Conservation (phyloP, 2,113 vertebrate species). For the Elephas maximus region DNA sequence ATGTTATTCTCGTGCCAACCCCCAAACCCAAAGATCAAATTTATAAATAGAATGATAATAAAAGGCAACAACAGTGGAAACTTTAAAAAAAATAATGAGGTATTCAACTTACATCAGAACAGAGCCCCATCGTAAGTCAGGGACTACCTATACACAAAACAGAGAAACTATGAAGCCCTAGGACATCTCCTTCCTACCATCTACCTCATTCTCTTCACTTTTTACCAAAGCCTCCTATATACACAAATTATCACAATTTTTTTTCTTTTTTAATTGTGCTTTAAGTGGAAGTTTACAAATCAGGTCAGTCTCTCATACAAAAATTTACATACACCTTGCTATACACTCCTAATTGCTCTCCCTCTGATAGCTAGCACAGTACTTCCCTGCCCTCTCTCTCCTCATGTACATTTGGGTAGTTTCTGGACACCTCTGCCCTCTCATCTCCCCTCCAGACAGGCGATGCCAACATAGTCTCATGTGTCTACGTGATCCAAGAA, state of each 20-base stretch:
- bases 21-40: neutral
- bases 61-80: neutral
- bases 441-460: too few relatives aligned
- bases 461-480: too few relatives aligned
- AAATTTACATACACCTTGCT: too few relatives aligned
- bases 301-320: too few relatives aligned
- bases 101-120: neutral
- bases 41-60: neutral
- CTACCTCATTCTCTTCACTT: neutral
- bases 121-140: neutral
- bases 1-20: neutral
- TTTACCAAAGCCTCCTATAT: neutral
- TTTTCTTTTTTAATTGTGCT: too few relatives aligned
- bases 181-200: neutral
- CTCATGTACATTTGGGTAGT: too few relatives aligned
- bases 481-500: too few relatives aligned
- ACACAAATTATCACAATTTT: conserved; percentile 13
- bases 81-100: neutral
- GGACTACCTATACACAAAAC: neutral
- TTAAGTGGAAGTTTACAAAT: too few relatives aligned
- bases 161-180: neutral
- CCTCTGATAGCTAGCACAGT: too few relatives aligned
- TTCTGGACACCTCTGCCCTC: too few relatives aligned
- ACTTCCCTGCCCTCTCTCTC: too few relatives aligned
- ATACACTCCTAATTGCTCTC: too few relatives aligned